These are phyloP conservation scores for Ametastegia equiseti DNA, from an alignment of 2,888 invertebrate genomes.

Conservation along the genomic window DNA sequence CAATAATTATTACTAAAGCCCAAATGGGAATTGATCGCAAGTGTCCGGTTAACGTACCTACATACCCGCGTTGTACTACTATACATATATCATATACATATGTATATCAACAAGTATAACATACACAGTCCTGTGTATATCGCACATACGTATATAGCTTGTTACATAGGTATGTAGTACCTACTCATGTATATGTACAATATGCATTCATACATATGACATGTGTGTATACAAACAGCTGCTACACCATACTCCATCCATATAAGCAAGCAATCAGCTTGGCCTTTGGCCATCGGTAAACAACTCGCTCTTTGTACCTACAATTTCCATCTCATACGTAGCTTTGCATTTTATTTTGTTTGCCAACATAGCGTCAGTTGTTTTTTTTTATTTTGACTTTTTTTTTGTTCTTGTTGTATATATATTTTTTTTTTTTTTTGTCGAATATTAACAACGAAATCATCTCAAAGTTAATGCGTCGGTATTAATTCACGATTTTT, in stretches of 20 bases:
- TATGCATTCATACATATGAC: too few relatives aligned
- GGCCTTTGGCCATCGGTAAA: background rate
- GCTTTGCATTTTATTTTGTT: background rate
- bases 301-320: background rate
- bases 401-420: too few relatives aligned
- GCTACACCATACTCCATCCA: background rate
- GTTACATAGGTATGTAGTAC: background rate
- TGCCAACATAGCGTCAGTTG: background rate
- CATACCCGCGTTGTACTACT: background rate
- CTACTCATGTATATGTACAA: background rate
- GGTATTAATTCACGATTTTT: too few relatives aligned
- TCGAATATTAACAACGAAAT: too few relatives aligned
- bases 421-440: too few relatives aligned
- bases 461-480: too few relatives aligned
- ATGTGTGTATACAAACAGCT: background rate
- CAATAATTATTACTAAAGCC: slow-evolving; percentile 20
- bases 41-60: slow-evolving; percentile 10
- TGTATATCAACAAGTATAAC: background rate
- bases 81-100: background rate
- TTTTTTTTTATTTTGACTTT: background rate
- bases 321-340: background rate
- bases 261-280: background rate
- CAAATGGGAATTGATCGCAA: slow-evolving; percentile 42
- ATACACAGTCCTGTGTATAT: background rate
- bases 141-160: too few relatives aligned